Percentiles rank a stretch among this genome's conserved stretches.
Evolutionary conservation across 2,797 vertebrate species (phyloP).

Genomic region (Pitangus sulphuratus): DNA sequence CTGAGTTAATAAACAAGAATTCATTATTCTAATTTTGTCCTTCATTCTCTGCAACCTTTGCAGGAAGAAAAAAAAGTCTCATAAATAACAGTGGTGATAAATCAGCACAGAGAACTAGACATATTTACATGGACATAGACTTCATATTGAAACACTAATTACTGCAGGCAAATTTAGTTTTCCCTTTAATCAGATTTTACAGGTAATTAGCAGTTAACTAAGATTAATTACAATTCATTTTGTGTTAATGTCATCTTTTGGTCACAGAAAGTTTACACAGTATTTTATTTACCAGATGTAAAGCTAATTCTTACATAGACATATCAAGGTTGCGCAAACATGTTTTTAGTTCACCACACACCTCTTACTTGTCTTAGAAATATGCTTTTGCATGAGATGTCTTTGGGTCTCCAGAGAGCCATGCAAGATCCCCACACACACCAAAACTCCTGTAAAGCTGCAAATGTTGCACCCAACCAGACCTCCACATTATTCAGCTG

Average conservation of each 20-base stretch:
- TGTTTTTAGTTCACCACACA: background rate
- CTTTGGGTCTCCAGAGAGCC: background rate
- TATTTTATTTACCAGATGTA: slow-evolving; percentile 59
- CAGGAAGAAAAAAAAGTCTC: slow-evolving; percentile 47
- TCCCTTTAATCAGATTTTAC: slow-evolving; percentile 78
- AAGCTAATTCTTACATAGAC: slow-evolving; percentile 45
- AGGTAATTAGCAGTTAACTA: slow-evolving; percentile 78
- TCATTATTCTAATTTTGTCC: slow-evolving; percentile 63
- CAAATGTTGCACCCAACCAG: background rate
- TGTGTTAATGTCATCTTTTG: slow-evolving; percentile 71
- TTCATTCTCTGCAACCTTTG: slow-evolving; percentile 57
- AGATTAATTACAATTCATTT: slow-evolving; percentile 77
- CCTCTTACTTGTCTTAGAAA: slow-evolving; percentile 33
- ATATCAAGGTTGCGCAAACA: slow-evolving; percentile 53
- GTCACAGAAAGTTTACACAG: slow-evolving; percentile 69
- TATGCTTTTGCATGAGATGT: background rate
- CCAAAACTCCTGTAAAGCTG: background rate
- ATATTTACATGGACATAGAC: slow-evolving; percentile 66
- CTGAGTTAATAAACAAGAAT: slow-evolving; percentile 31
- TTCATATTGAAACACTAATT: slow-evolving; percentile 70
- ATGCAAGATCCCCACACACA: background rate
- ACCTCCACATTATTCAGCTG: background rate
- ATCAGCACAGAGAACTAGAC: slow-evolving; percentile 48
- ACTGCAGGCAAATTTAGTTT: slow-evolving; percentile 74
- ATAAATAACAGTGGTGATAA: slow-evolving; percentile 36